phyloP scores from a whole-genome alignment of 2,113 vertebrate species.

The Neodontobutis hainanensis region DNA sequence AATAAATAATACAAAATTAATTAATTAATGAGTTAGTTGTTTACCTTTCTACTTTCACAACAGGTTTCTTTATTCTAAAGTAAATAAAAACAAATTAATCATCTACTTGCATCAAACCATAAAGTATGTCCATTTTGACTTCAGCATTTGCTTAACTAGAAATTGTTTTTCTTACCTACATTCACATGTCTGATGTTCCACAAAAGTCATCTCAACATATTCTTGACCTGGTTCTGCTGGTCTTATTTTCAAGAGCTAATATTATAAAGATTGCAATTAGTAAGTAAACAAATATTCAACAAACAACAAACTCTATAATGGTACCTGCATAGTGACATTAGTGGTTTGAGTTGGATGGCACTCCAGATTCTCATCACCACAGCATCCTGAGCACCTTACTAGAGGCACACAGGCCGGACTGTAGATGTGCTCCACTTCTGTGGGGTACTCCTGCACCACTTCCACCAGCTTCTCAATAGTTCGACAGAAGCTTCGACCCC shows the following conservation, averaged over 20 bases:
- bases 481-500: constrained; percentile 92
- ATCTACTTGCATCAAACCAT: constrained; percentile 1
- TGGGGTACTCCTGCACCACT: constrained; percentile 86
- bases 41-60: constrained; percentile 74
- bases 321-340: constrained; percentile 92
- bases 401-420: constrained; percentile 91
- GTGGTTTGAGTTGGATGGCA: constrained; percentile 82
- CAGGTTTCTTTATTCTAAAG: constrained; percentile 72
- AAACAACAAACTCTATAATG: too few species aligned
- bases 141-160: constrained; percentile 6
- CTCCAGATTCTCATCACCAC: constrained; percentile 88
- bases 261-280: constrained; percentile 18
- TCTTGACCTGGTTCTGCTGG: constrained; percentile 74
- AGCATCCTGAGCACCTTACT: constrained; percentile 91
- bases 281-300: background rate
- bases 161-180: constrained; percentile 80
- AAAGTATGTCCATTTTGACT: constrained; percentile 2
- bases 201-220: constrained; percentile 84
- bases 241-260: constrained; percentile 81
- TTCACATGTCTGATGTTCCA: constrained; percentile 85
- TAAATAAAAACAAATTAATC: constrained; percentile 35
- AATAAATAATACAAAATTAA: constrained; percentile 1
- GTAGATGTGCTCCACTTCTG: constrained; percentile 90
- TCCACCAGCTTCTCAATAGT: constrained; percentile 91
- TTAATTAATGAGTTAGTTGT: background rate